Evolutionary conservation across 2,797 vertebrate genomes (phyloP).

Genomic region (Eulemur rubriventer): DNA sequence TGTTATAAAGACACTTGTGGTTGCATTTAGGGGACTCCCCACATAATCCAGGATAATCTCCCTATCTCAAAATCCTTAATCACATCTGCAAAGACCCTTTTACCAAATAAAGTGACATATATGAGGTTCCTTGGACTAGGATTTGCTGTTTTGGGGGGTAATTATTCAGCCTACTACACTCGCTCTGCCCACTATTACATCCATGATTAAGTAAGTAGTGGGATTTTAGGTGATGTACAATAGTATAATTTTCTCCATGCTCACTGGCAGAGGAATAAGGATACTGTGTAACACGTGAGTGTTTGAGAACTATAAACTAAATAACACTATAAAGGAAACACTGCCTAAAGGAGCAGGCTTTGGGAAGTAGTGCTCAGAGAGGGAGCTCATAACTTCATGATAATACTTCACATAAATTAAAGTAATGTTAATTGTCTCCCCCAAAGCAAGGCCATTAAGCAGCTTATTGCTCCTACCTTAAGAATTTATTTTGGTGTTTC

Average conservation of each 20-base stretch:
- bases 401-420: conserved; percentile 45
- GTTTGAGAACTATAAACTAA: conserved; percentile 16
- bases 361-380: neutral
- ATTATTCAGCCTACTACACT: neutral
- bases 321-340: neutral
- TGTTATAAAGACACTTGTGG: neutral
- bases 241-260: neutral
- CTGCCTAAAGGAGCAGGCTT: conserved; percentile 6
- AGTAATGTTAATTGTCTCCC: conserved; percentile 52
- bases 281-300: neutral
- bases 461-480: conserved; percentile 24
- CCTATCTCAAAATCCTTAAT: neutral
- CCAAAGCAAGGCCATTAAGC: conserved; percentile 47
- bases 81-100: neutral
- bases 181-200: neutral
- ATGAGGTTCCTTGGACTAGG: neutral
- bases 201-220: neutral
- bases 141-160: neutral
- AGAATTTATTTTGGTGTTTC: conserved; percentile 56
- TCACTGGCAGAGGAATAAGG: neutral
- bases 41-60: neutral
- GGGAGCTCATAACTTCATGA: neutral
- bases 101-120: neutral
- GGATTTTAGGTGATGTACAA: neutral
- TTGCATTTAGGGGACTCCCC: neutral